Percentiles rank a stretch among this genome's conserved stretches.
These are phyloP conservation scores for Liodrosophila aerea DNA, from an alignment of 2,888 invertebrate species.

Conservation along the genomic window DNA sequence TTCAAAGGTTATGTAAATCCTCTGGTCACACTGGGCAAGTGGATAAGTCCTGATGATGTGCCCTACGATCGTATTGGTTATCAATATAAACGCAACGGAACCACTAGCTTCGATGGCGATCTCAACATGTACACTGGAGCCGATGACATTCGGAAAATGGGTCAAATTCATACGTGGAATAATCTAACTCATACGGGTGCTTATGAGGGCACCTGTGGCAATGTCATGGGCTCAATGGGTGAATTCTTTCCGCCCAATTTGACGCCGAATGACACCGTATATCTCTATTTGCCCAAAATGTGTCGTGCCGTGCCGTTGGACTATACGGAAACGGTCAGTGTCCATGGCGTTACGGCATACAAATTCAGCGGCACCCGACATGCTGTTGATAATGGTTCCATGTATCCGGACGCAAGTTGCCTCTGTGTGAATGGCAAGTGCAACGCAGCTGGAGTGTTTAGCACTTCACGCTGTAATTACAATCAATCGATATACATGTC, in stretches of 20 bases:
- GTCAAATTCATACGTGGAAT: slow-evolving; percentile 89
- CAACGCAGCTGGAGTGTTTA: slow-evolving; percentile 87
- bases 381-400: slow-evolving; percentile 87
- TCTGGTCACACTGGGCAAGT: slow-evolving; percentile 86
- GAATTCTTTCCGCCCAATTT: slow-evolving; percentile 90
- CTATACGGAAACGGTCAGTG: slow-evolving; percentile 84
- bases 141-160: slow-evolving; percentile 85
- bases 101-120: slow-evolving; percentile 88
- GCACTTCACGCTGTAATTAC: slow-evolving; percentile 88
- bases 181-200: slow-evolving; percentile 84
- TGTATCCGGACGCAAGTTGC: slow-evolving; percentile 86
- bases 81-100: slow-evolving; percentile 92
- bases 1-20: slow-evolving; percentile 91
- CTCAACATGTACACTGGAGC: slow-evolving; percentile 90
- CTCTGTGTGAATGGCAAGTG: slow-evolving; percentile 88
- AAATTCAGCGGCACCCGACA: slow-evolving; percentile 86
- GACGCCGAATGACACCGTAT: slow-evolving; percentile 84
- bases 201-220: slow-evolving; percentile 84
- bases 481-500: slow-evolving; percentile 92
- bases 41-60: slow-evolving; percentile 84
- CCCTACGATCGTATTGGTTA: slow-evolving; percentile 91
- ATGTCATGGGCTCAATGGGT: slow-evolving; percentile 89
- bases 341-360: slow-evolving; percentile 86
- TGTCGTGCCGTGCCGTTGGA: slow-evolving; percentile 88
- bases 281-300: slow-evolving; percentile 89